Conservation (phyloP, 2,888 invertebrate species). For the Gibbula magus region DNA sequence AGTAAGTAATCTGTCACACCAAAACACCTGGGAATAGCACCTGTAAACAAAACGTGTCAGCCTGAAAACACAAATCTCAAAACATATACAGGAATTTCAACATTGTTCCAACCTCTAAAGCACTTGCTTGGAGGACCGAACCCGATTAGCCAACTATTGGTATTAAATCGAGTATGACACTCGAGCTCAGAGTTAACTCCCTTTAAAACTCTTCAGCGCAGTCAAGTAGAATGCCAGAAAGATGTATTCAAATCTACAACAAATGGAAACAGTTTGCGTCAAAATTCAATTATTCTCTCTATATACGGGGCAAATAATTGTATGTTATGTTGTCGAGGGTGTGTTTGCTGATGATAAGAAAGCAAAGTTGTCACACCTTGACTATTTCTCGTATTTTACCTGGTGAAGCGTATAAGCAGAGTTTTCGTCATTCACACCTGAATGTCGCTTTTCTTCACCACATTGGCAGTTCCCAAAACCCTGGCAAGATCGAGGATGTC, state of each 20-base stretch:
- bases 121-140: not conserved
- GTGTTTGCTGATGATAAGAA: not conserved
- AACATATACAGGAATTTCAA: not conserved
- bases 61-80: not conserved
- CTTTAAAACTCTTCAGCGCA: not conserved
- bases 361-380: conserved; percentile 8
- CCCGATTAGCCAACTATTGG: not conserved
- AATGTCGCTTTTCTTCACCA: not conserved
- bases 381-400: not conserved
- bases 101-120: not conserved
- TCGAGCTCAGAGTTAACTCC: conserved; percentile 9
- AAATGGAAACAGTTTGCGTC: conserved; percentile 9
- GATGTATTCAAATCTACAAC: not conserved
- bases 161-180: conserved; percentile 17
- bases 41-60: conserved; percentile 7
- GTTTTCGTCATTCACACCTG: not conserved
- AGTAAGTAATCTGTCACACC: not conserved
- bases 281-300: not conserved
- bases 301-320: not conserved
- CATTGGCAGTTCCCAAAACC: too few species aligned
- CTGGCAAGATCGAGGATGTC: too few species aligned
- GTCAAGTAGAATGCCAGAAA: conserved; percentile 6
- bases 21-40: not conserved
- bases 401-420: not conserved
- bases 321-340: not conserved